phyloP scores from a whole-genome alignment of 1,140 invertebrate species.

The Heliconius congener region DNA sequence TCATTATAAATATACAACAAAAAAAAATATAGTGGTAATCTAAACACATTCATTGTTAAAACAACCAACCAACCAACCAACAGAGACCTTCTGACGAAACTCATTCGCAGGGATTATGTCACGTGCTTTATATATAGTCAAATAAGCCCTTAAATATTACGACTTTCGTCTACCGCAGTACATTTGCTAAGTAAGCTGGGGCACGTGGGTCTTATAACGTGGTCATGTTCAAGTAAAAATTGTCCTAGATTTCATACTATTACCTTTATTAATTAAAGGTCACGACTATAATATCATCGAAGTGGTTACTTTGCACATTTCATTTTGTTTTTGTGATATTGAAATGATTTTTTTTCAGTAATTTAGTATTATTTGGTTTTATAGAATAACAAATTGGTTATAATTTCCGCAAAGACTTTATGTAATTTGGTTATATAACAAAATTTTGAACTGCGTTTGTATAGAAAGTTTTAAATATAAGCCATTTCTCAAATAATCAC shows the following conservation, averaged over 20 bases:
- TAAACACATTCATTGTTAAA: background rate
- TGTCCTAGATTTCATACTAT: background rate
- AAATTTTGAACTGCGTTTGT: too few relatives aligned
- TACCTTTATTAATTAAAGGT: too few relatives aligned
- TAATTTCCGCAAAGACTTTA: too few relatives aligned
- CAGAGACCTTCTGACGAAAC: background rate
- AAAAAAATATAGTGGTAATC: background rate
- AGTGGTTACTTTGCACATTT: background rate
- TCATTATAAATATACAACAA: background rate
- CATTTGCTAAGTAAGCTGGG: too few relatives aligned
- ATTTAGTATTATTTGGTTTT: too few relatives aligned
- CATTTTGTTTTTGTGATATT: background rate
- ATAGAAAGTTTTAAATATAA: too few relatives aligned
- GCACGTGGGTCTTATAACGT: background rate
- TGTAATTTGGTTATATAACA: too few relatives aligned
- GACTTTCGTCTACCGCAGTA: background rate
- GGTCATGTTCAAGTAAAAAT: background rate
- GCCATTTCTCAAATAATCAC: too few relatives aligned
- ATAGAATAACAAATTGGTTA: too few relatives aligned
- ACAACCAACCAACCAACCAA: too few relatives aligned
- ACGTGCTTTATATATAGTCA: background rate
- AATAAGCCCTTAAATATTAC: background rate
- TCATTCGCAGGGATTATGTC: background rate
- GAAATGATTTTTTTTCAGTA: too few relatives aligned
- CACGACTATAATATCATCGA: too few relatives aligned